Base-by-base conservation (phyloP, 2,113 vertebrate genomes). In the Propithecus coquereli region DNA sequence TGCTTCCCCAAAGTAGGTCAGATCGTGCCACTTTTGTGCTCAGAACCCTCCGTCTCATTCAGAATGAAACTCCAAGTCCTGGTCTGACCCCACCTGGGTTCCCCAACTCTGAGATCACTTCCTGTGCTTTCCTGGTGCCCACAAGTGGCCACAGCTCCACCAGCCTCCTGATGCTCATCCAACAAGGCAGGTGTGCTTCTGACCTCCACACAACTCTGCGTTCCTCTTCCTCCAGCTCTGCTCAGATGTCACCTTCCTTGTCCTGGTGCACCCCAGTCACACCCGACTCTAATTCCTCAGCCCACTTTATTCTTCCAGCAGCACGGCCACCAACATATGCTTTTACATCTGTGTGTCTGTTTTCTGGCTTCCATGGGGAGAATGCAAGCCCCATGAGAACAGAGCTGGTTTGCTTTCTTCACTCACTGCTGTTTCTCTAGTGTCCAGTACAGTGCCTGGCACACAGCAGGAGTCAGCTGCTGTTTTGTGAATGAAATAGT, bases 341-440 rank as follows among this genome's bases (percentile, higher is more conserved):
- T 68, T 25, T 50, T 52, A 52, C 18, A 5, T 43, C 52, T 73
- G 3, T 50, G 12, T 45, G 84, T 20, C 70, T 20, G 16, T 45
- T 40, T 71, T 57, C 23, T 57, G 16, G n/a, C 47, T 30, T 54
- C 65, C 27, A 20, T 27, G 6, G n/a, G 16, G 6, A 12, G 27
- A 50, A 20, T 0, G 1, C 1, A 6, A 45, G 45, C 47, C 14
- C 22, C 1, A 8, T 22, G 20, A 6, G 12, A 34, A n/a, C 18
- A 47, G 14, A 11, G 16, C 20, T 18, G 0, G 6, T 9, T 16
- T 43, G 20, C 50, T 87, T 59, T 76, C 50, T 57, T 40, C 2
- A 4, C 59, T 61, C 8, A 0, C 12, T 16, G 27, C 34, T 16
- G 4, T 11, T 18, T 45, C 23, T 32, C 40, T 37, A 8, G 8